A percentile compares a stretch with the other conserved stretches of the same genome.
phyloP scores from a whole-genome alignment of 2,888 invertebrate genomes.

The Argyresthia goedartella region DNA sequence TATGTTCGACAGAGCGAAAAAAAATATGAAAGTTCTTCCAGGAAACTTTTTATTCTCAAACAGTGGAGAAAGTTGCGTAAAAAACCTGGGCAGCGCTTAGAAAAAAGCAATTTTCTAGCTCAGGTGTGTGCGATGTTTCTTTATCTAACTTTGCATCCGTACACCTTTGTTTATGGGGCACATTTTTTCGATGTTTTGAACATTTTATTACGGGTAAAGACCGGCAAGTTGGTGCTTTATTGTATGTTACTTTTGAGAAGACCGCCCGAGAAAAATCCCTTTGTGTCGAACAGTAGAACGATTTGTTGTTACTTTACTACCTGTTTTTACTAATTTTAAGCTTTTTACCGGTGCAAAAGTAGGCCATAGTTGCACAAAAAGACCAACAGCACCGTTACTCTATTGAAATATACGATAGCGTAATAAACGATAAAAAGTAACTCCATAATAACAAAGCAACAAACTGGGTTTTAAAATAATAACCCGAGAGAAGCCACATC shows the following conservation, averaged over 20 bases:
- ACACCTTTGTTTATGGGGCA: conserved; percentile 64
- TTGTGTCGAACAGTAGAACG: conserved; percentile 28
- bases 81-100: conserved; percentile 67
- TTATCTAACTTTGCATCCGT: conserved; percentile 72
- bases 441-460: conserved; percentile 14
- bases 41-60: conserved; percentile 61
- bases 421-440: neutral
- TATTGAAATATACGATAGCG: neutral
- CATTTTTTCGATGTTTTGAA: conserved; percentile 66
- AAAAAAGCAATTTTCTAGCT: conserved; percentile 72
- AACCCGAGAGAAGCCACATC: conserved; percentile 42
- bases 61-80: conserved; percentile 61
- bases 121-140: conserved; percentile 70
- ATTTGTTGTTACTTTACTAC: conserved; percentile 15
- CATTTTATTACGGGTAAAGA: conserved; percentile 62
- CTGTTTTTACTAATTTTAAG: neutral
- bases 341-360: neutral
- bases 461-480: conserved; percentile 38
- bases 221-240: conserved; percentile 37
- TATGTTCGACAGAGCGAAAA: conserved; percentile 40
- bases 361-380: no score
- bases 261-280: conserved; percentile 18
- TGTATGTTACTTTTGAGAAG: conserved; percentile 24
- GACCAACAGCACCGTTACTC: neutral
- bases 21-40: conserved; percentile 58